Evolutionary conservation across 2,888 invertebrate species (phyloP).

Genomic region (Amitus sp.): DNA sequence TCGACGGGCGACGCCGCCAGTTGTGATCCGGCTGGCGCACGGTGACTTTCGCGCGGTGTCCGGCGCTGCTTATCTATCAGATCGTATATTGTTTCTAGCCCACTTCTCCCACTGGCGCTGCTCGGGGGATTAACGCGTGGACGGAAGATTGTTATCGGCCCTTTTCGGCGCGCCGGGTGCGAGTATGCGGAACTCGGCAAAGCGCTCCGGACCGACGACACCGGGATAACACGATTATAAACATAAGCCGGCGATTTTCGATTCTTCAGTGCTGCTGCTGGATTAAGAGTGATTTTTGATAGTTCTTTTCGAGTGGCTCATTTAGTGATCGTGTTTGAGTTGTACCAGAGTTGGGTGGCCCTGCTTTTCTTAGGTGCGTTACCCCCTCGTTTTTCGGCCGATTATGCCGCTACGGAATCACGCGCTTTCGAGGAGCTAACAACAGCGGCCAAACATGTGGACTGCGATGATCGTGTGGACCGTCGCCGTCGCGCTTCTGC

Average conservation of each 20-base stretch:
- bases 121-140: no score
- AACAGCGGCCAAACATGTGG: slow-evolving; percentile 58
- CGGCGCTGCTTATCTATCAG: not conserved
- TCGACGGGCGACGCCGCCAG: slow-evolving; percentile 45
- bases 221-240: not conserved
- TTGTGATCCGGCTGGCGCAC: slow-evolving; percentile 48
- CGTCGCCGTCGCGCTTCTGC: slow-evolving; percentile 58
- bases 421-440: slow-evolving; percentile 37
- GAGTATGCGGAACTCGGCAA: not conserved
- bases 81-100: no score
- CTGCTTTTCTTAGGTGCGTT: no score
- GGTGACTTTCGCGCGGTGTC: slow-evolving; percentile 41
- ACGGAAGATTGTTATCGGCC: no score
- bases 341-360: no score
- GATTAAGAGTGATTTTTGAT: not conserved
- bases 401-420: slow-evolving; percentile 35
- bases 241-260: not conserved
- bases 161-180: not conserved
- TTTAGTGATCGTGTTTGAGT: no score
- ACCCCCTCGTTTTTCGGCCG: no score
- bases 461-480: slow-evolving; percentile 62
- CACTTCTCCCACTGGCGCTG: slow-evolving; percentile 3
- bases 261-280: no score
- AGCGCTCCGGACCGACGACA: not conserved
- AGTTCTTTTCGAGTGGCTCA: not conserved